These are phyloP conservation scores for Myiotriccus ornatus DNA, from an alignment of 2,797 vertebrate species.

Conservation along the genomic window DNA sequence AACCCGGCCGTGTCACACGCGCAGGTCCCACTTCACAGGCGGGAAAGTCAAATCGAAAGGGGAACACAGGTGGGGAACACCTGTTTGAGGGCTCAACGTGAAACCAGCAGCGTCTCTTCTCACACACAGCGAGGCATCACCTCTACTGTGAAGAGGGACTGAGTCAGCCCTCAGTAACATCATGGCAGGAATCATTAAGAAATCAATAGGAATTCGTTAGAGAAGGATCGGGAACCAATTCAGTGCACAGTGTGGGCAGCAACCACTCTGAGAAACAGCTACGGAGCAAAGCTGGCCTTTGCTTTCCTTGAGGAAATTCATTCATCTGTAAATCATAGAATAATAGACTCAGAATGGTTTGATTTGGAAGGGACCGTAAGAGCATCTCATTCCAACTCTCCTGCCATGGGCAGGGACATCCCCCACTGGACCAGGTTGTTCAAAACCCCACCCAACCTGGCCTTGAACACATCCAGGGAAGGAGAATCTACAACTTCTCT, in stretches of 20 bases:
- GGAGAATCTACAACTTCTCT: background rate
- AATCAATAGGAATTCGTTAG: background rate
- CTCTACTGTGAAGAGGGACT: rapidly evolving
- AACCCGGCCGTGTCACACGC: rapidly evolving
- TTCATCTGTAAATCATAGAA: background rate
- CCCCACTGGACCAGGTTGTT: rapidly evolving
- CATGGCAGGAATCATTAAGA: background rate
- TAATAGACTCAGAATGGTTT: rapidly evolving
- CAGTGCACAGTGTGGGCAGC: background rate
- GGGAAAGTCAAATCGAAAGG: background rate
- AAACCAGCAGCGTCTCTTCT: background rate
- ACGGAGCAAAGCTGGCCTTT: background rate
- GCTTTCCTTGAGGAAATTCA: background rate
- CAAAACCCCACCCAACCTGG: background rate
- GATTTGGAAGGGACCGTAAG: background rate
- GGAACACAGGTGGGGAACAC: background rate
- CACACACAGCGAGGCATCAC: background rate
- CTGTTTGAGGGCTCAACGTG: rapidly evolving
- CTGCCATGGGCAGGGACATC: rapidly evolving
- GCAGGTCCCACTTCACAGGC: background rate
- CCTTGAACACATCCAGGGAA: background rate
- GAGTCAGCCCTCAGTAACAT: background rate
- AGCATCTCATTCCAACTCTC: background rate
- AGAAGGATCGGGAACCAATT: background rate
- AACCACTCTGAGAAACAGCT: background rate